Evolutionary conservation across 2,113 vertebrate species (phyloP).

Genomic region (Toxotes chatareus): DNA sequence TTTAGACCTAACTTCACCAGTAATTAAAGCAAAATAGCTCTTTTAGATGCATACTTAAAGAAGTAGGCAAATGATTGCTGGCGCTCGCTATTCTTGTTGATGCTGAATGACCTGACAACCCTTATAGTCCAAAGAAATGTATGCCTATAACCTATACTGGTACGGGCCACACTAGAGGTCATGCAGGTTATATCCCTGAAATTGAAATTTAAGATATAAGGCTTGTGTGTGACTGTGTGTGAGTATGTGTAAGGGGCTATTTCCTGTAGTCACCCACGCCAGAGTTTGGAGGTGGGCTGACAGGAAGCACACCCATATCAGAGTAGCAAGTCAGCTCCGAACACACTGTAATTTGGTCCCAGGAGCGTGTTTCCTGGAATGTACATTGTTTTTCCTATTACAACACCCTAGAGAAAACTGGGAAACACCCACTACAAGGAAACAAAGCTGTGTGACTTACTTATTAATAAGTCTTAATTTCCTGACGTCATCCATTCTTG

Average conservation of each 20-base stretch:
- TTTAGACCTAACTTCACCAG: neutral
- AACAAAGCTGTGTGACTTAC: neutral
- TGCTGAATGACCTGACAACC: neutral
- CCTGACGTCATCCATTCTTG: neutral
- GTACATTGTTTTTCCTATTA: slow-evolving; percentile 61
- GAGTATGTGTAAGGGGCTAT: neutral
- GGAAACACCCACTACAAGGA: slow-evolving; percentile 32
- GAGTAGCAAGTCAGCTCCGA: slow-evolving; percentile 47
- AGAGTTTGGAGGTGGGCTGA: slow-evolving; percentile 41
- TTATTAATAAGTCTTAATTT: neutral
- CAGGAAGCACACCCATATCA: slow-evolving; percentile 66
- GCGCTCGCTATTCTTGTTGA: neutral
- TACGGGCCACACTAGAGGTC: slow-evolving; percentile 23
- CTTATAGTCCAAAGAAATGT: slow-evolving; percentile 33
- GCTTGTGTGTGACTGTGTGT: no score
- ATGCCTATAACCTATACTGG: slow-evolving; percentile 10
- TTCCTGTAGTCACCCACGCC: slow-evolving; percentile 57
- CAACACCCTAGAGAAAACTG: slow-evolving; percentile 27
- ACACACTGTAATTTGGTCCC: slow-evolving; percentile 60
- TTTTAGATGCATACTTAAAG: neutral
- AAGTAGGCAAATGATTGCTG: neutral
- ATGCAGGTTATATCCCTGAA: slow-evolving; percentile 9
- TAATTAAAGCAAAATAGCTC: neutral
- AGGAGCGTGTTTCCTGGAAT: slow-evolving; percentile 63
- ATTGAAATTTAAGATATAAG: neutral